These are phyloP conservation scores for Drosophila subsilvestris DNA, from an alignment of 2,888 invertebrate species.

Conservation along the genomic window DNA sequence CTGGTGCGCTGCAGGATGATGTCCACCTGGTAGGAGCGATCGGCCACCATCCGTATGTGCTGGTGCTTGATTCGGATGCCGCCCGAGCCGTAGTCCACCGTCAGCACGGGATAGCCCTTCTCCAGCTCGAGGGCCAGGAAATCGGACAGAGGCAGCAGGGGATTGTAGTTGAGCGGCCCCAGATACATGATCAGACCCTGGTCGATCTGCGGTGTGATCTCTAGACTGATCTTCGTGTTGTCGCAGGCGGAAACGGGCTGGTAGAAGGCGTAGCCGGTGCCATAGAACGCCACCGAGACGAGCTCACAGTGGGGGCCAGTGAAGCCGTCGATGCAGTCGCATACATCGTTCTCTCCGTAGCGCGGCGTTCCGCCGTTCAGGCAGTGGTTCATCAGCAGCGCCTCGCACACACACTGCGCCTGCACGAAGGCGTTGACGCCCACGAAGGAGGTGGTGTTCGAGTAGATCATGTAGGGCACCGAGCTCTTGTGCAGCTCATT, in stretches of 20 bases:
- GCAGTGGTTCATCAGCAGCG: slow-evolving; percentile 85
- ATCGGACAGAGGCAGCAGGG: slow-evolving; percentile 89
- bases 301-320: slow-evolving; percentile 96
- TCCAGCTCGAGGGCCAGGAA: slow-evolving; percentile 95
- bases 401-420: slow-evolving; percentile 89
- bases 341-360: slow-evolving; percentile 86
- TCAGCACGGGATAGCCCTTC: slow-evolving; percentile 92
- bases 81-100: slow-evolving; percentile 95
- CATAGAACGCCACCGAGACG: slow-evolving; percentile 93
- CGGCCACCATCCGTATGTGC: slow-evolving; percentile 91
- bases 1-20: slow-evolving; percentile 88
- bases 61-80: slow-evolving; percentile 89
- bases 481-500: slow-evolving; percentile 90
- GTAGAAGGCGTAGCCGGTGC: slow-evolving; percentile 97
- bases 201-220: slow-evolving; percentile 90
- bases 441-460: slow-evolving; percentile 96
- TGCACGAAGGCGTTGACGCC: slow-evolving; percentile 94
- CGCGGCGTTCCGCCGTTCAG: slow-evolving; percentile 90
- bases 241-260: slow-evolving; percentile 94
- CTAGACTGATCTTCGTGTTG: slow-evolving; percentile 91
- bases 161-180: slow-evolving; percentile 90
- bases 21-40: slow-evolving; percentile 94
- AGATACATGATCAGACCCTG: slow-evolving; percentile 95
- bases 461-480: slow-evolving; percentile 92
- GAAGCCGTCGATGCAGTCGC: slow-evolving; percentile 91